phyloP scores from a whole-genome alignment of 2,797 vertebrate species.

The Anguilla anguilla region DNA sequence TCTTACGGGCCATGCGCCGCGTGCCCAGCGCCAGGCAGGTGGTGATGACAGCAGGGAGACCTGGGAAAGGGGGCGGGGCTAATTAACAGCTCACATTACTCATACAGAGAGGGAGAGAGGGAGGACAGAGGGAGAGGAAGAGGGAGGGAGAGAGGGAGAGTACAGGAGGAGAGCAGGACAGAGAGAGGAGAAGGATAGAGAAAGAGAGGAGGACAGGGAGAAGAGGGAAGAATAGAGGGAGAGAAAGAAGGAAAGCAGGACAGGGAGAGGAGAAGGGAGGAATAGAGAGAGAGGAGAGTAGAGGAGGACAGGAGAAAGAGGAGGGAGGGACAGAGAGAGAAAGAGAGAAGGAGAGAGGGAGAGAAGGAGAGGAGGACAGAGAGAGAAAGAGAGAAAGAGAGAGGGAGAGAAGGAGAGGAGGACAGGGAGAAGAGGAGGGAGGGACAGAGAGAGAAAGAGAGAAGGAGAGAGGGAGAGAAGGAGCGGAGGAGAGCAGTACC shows the following conservation, averaged over 20 bases:
- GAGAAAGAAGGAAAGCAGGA: not conserved
- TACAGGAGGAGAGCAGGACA: not conserved
- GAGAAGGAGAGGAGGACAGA: not conserved
- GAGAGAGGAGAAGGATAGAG: not conserved
- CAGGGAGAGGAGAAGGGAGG: not conserved
- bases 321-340: not conserved
- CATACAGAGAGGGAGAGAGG: not conserved
- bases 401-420: not conserved
- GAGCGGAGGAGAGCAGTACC: conserved; percentile 49
- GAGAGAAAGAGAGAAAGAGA: not conserved
- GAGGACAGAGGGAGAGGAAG: not conserved
- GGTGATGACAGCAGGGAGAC: conserved; percentile 79
- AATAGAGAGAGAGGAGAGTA: not conserved
- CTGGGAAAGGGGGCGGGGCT: conserved; percentile 46
- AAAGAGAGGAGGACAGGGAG: no score
- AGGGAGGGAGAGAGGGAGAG: not conserved
- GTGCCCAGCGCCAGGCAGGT: conserved; percentile 78
- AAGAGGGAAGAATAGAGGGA: not conserved
- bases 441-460: not conserved
- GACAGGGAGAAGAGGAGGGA: not conserved
- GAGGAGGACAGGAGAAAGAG: not conserved
- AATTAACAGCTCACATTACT: no score
- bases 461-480: not conserved
- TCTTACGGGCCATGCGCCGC: conserved; percentile 78
- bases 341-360: not conserved